These are phyloP conservation scores for Drosophila picticornis DNA, from an alignment of 2,888 invertebrate genomes.

Conservation along the genomic window DNA sequence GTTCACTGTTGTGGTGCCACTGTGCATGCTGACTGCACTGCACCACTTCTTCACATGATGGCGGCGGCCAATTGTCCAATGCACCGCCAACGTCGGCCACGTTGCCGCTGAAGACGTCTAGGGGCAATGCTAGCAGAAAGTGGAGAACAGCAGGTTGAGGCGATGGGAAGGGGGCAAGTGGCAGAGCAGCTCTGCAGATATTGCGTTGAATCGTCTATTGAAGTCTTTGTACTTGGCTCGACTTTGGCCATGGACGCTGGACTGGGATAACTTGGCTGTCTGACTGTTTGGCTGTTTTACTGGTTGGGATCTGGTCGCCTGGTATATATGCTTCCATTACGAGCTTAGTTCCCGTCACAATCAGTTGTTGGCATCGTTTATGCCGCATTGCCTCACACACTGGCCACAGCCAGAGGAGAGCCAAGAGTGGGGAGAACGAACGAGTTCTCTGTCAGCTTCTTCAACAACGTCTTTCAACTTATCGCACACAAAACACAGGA, in stretches of 20 bases:
- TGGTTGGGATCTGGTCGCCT: conserved; percentile 52
- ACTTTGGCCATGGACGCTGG: conserved; percentile 44
- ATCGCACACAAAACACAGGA: conserved; percentile 52
- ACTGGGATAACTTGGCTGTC: conserved; percentile 32
- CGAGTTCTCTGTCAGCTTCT: conserved; percentile 76
- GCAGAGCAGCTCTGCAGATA: conserved; percentile 31
- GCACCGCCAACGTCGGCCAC: conserved; percentile 52
- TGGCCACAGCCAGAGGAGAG: conserved; percentile 17
- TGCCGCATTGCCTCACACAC: conserved; percentile 77
- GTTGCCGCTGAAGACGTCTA: conserved; percentile 47
- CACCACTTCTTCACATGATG: conserved; percentile 55
- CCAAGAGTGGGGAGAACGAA: conserved; percentile 23
- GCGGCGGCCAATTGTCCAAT: conserved; percentile 76
- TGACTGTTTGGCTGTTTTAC: conserved; percentile 35
- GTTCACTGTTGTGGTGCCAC: conserved; percentile 20
- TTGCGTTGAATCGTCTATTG: conserved; percentile 71
- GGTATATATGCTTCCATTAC: conserved; percentile 81
- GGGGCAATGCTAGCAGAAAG: conserved; percentile 13
- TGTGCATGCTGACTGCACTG: conserved; percentile 44
- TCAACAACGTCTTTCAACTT: conserved; percentile 80
- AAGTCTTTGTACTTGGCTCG: conserved; percentile 55
- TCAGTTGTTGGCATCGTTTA: conserved; percentile 83
- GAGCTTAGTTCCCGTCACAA: conserved; percentile 84
- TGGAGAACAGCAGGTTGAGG: background rate
- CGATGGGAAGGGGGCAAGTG: background rate